Percentiles rank a stretch among this genome's conserved stretches.
phyloP scores from a whole-genome alignment of 2,113 vertebrate genomes.

The Motacilla alba region DNA sequence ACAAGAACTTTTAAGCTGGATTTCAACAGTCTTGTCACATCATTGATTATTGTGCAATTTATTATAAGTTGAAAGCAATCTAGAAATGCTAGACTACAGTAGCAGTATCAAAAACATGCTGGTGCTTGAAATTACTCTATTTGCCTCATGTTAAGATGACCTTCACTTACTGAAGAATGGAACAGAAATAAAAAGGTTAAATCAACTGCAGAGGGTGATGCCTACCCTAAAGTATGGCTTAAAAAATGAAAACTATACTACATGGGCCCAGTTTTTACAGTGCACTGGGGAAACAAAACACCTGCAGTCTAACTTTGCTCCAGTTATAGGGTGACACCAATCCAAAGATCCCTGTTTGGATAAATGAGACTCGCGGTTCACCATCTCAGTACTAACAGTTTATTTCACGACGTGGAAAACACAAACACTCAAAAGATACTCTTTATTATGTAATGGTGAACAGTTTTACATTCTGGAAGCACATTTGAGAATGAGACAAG shows the following conservation, averaged over 20 bases:
- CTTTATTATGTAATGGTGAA: not conserved
- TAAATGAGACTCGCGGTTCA: not conserved
- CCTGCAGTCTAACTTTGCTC: not conserved
- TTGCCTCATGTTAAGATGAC: not conserved
- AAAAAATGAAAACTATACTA: not conserved
- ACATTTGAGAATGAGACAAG: not conserved
- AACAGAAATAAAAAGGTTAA: not conserved
- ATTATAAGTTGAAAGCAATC: not conserved
- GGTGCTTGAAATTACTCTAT: not conserved
- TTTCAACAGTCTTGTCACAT: not conserved
- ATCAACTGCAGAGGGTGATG: not conserved
- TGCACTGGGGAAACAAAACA: not conserved
- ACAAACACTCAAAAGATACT: not conserved
- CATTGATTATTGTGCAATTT: not conserved
- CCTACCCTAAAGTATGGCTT: not conserved
- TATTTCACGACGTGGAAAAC: not conserved
- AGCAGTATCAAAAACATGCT: not conserved
- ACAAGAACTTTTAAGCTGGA: not conserved
- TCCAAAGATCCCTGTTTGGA: not conserved
- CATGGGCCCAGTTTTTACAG: not conserved
- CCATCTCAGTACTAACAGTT: accelerated
- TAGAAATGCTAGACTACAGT: not conserved
- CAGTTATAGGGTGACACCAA: not conserved
- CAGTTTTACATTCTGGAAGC: not conserved
- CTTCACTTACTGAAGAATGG: not conserved